Conservation (phyloP, 2,113 vertebrate genomes). For the Jacana jacana region DNA sequence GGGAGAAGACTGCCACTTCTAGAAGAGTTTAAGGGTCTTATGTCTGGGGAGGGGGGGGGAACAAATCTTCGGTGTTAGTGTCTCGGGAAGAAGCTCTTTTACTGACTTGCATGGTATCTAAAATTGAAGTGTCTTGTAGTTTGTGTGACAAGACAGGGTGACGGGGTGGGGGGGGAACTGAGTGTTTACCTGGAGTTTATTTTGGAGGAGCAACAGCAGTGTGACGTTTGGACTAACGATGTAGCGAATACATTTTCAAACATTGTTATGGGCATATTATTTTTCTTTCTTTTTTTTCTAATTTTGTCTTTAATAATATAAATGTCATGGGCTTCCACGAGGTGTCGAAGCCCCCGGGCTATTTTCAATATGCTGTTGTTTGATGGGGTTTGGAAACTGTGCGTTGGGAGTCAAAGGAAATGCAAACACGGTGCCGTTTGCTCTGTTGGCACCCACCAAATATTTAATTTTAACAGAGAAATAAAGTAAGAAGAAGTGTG, state of each 20-base stretch:
- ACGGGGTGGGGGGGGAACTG: neutral
- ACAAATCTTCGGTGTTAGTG: slow-evolving; percentile 69
- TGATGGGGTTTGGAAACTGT: neutral
- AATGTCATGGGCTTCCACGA: slow-evolving; percentile 2
- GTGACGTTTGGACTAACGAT: slow-evolving; percentile 42
- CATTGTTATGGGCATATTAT: neutral
- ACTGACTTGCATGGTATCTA: slow-evolving; percentile 76
- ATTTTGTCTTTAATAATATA: slow-evolving; percentile 60
- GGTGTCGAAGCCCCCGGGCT: neutral
- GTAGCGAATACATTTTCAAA: slow-evolving; percentile 45
- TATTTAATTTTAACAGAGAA: slow-evolving; percentile 58
- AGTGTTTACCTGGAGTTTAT: neutral
- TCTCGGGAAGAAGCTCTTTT: slow-evolving; percentile 72
- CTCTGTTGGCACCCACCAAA: slow-evolving; percentile 32
- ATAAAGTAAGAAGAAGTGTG: slow-evolving; percentile 32
- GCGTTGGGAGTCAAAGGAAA: neutral
- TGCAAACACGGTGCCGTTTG: neutral
- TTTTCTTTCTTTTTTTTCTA: slow-evolving; percentile 55
- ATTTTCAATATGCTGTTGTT: slow-evolving; percentile 24
- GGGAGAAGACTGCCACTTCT: slow-evolving; percentile 92
- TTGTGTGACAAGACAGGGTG: slow-evolving; percentile 66
- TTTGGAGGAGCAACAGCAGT: slow-evolving; percentile 42
- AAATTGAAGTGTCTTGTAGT: slow-evolving; percentile 70
- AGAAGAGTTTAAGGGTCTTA: slow-evolving; percentile 85
- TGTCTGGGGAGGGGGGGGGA: slow-evolving; percentile 64